These are phyloP conservation scores for Elegia similella DNA, from an alignment of 2,888 invertebrate species.

Conservation along the genomic window DNA sequence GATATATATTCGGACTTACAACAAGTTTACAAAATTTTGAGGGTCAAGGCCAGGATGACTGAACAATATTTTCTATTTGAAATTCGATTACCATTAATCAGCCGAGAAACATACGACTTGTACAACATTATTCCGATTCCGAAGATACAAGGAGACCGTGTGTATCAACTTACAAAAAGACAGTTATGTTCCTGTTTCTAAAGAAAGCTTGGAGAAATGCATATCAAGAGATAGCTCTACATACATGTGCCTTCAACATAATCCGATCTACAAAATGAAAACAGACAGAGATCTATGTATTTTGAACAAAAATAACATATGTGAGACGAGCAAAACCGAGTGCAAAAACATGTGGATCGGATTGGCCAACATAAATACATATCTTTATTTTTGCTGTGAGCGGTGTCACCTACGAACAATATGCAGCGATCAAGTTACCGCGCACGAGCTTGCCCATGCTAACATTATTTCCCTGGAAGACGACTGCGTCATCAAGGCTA, in stretches of 20 bases:
- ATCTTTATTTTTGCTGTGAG: not conserved
- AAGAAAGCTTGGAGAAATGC: not conserved
- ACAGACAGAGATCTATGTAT: not conserved
- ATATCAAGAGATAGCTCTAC: not conserved
- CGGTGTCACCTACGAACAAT: not conserved
- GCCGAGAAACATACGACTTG: not conserved
- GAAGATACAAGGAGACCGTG: not conserved
- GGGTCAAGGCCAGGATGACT: no score
- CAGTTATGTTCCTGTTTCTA: not conserved
- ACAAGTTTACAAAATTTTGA: conserved; percentile 23
- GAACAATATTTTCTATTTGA: conserved; percentile 23
- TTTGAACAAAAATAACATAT: not conserved
- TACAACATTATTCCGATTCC: not conserved
- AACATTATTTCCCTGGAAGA: not conserved
- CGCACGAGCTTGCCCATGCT: not conserved
- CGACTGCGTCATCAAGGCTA: not conserved
- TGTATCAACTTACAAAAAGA: not conserved
- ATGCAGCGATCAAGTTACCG: not conserved
- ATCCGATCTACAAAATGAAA: not conserved
- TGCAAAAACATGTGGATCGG: not conserved
- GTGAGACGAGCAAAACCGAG: not conserved
- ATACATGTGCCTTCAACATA: not conserved
- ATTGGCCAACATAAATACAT: not conserved
- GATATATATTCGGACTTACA: conserved; percentile 16
- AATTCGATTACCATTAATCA: not conserved